Percentiles rank a stretch among this genome's conserved stretches.
Evolutionary conservation across 2,113 vertebrate species (phyloP).

Genomic region (Aythya baeri): DNA sequence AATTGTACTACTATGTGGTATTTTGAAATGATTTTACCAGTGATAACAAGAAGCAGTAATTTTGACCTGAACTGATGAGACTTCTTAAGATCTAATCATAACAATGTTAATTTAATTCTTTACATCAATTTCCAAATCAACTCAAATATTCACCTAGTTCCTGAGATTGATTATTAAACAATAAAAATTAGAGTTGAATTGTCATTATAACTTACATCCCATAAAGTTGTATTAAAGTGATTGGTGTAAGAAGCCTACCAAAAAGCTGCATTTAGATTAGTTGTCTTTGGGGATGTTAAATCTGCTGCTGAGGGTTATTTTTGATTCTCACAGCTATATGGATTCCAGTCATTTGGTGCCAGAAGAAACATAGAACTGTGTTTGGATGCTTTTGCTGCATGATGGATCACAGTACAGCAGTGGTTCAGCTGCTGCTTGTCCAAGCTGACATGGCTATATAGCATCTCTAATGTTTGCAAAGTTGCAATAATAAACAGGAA

Average conservation of each 20-base stretch:
- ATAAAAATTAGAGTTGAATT: neutral
- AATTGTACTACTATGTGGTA: neutral
- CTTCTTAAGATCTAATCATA: neutral
- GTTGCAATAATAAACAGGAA: neutral
- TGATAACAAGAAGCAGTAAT: neutral
- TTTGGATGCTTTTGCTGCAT: neutral
- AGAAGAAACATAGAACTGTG: neutral
- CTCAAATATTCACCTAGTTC: neutral
- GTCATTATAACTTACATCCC: neutral
- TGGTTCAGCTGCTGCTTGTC: neutral
- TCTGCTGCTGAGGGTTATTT: neutral
- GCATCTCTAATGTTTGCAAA: neutral
- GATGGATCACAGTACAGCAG: neutral
- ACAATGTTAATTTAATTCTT: neutral
- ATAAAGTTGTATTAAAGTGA: neutral
- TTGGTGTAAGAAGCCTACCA: neutral
- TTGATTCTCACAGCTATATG: neutral
- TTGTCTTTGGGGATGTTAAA: neutral
- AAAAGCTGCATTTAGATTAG: neutral
- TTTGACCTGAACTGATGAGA: neutral
- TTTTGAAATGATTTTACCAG: neutral
- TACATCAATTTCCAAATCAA: neutral
- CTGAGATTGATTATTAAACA: neutral
- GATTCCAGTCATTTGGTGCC: neutral
- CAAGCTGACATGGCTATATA: neutral